Base-by-base conservation (phyloP, 2,797 vertebrate genomes). In the Potorous gilbertii region DNA sequence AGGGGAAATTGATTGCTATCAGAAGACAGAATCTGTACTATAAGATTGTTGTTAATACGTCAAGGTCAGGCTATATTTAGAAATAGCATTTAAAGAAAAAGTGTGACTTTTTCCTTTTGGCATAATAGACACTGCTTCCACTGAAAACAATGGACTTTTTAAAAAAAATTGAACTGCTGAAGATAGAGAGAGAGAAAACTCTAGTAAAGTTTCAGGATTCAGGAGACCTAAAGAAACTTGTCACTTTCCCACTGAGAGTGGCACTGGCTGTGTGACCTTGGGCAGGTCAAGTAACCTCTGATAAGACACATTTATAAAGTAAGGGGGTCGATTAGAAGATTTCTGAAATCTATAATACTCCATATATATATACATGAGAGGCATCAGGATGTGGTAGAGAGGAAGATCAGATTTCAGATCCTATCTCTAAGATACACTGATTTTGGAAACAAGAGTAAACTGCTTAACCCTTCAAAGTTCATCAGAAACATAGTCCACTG, bases 1-100 rank as follows among this genome's bases (percentile, higher is more conserved):
- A 81, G 92, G 34, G 91, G 91, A 81, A 87, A 89, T 90, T 93
- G 52, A 40, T 31, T 93, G 40, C 62, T 74, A 74, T 74, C 34
- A 74, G 34, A 74, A n/a, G 62, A 74, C 62, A 74, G 34, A 74
- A 18, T 40, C 62, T 74, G 62, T 9, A n/a, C 14, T 40, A 34
- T 66, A 66, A 66, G 62, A 66, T 16, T 66, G 62, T 24, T 62
- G 10, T 66, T 66, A 66, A 16, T 66, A 66, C 34, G 62, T 66
- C 31, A 66, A 62, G 31, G 62, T 66, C 31, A 66, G 13, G 31
- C 29, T 34, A 34, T 34, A 24, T 62, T 62, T 62, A 62, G 59
- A 34, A 34, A 62, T 14, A 31, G 59, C 10, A 59, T 34, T 62
- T 66, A n/a, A 62, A 62, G 18, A 57, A 57, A 59, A n/a, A 13